phyloP scores from a whole-genome alignment of 2,888 invertebrate genomes.

The Andrena praecox region DNA sequence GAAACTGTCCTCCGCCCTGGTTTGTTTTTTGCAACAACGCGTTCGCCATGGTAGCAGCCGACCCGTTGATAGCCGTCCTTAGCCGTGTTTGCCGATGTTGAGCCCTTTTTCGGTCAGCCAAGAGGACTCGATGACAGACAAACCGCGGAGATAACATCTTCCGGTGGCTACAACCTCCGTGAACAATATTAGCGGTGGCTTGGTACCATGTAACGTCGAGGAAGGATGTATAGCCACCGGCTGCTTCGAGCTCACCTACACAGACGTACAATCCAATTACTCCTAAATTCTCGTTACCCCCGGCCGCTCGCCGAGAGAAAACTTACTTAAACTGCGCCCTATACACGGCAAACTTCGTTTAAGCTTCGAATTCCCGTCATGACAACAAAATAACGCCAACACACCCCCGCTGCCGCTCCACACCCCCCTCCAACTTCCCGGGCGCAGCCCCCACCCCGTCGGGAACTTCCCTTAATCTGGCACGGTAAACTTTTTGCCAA shows the following conservation, averaged over 20 bases:
- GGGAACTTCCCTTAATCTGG: constrained; percentile 32
- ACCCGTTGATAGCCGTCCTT: not conserved
- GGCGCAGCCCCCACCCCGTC: no score
- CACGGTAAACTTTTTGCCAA: constrained; percentile 23
- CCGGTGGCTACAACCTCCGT: constrained; percentile 95
- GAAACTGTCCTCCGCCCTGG: not conserved
- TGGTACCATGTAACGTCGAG: constrained; percentile 90
- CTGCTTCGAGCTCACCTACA: constrained; percentile 88
- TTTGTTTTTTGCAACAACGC: not conserved
- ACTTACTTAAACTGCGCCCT: constrained; percentile 55
- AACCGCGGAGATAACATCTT: constrained; percentile 92
- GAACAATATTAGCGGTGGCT: constrained; percentile 91
- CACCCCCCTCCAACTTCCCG: no score
- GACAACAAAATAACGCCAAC: constrained; percentile 41
- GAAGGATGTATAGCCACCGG: constrained; percentile 94
- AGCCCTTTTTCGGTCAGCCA: constrained; percentile 89
- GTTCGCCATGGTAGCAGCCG: not conserved
- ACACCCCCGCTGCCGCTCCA: not conserved
- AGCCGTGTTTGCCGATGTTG: constrained; percentile 62
- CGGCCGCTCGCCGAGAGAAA: constrained; percentile 31
- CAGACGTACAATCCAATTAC: constrained; percentile 64
- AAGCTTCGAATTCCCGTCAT: constrained; percentile 47
- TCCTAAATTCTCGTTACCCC: constrained; percentile 54
- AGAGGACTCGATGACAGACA: constrained; percentile 92
- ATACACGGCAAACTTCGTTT: constrained; percentile 49